Conservation (phyloP, 2,113 vertebrate genomes). For the Ailuropoda melanoleuca region DNA sequence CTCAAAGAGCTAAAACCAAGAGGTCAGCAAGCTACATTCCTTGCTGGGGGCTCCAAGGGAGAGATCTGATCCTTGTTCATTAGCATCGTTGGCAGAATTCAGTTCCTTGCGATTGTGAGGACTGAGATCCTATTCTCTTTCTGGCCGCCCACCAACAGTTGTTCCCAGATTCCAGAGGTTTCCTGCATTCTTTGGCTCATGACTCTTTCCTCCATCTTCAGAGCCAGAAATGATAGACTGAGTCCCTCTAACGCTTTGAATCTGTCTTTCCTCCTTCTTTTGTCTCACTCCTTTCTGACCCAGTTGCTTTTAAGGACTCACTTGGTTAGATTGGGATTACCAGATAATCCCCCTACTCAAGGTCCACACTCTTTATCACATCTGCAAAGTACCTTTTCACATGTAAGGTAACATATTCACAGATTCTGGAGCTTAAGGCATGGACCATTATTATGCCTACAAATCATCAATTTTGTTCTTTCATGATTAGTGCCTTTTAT, state of each 20-base stretch:
- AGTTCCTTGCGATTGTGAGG: background rate
- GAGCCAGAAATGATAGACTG: background rate
- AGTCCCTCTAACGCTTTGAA: background rate
- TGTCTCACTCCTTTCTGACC: background rate
- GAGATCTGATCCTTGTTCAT: background rate
- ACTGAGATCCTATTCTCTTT: background rate
- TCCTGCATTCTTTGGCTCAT: background rate
- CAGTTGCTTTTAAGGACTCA: background rate
- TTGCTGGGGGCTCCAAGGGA: background rate
- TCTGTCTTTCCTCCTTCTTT: background rate
- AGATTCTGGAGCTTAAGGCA: background rate
- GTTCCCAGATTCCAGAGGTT: background rate
- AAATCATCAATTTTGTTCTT: background rate
- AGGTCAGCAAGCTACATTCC: background rate
- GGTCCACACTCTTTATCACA: background rate
- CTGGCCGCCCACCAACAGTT: background rate
- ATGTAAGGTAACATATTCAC: background rate
- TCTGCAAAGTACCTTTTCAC: background rate
- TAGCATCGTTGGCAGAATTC: background rate
- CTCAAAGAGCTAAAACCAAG: background rate
- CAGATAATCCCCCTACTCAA: background rate
- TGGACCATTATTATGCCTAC: background rate
- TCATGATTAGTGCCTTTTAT: background rate
- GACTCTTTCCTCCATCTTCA: background rate
- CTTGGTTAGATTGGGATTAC: background rate